Percentiles rank a stretch among this genome's conserved stretches.
These are phyloP conservation scores for Eretmocerus hayati DNA, from an alignment of 2,888 invertebrate genomes.

Conservation along the genomic window DNA sequence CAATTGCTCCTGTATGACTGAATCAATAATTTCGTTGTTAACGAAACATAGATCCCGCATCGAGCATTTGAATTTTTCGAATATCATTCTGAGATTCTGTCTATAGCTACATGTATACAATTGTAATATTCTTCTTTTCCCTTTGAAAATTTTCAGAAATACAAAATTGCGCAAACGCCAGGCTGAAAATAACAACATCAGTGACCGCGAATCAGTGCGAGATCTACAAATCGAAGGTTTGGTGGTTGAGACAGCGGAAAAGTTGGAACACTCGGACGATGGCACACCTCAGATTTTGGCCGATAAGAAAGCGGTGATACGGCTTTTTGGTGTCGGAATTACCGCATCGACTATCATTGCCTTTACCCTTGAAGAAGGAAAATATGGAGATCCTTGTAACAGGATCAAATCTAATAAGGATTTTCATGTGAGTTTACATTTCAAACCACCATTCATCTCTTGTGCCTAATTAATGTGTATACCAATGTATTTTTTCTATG, in stretches of 20 bases:
- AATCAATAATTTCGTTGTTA: too few relatives aligned
- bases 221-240: slow-evolving; percentile 15
- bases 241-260: slow-evolving; percentile 12
- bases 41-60: too few relatives aligned
- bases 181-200: background rate
- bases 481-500: too few relatives aligned
- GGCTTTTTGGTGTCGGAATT: slow-evolving; percentile 69
- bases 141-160: too few relatives aligned
- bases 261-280: slow-evolving; percentile 38
- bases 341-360: slow-evolving; percentile 60
- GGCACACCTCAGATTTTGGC: slow-evolving; percentile 66
- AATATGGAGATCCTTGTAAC: slow-evolving; percentile 57
- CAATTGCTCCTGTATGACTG: too few relatives aligned
- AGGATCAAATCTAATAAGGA: slow-evolving; percentile 51
- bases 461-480: too few relatives aligned
- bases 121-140: too few relatives aligned
- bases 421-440: slow-evolving; percentile 51
- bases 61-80: too few relatives aligned
- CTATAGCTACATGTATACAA: too few relatives aligned
- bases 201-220: too few relatives aligned
- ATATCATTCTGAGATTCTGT: too few relatives aligned
- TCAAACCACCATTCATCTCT: too few relatives aligned
- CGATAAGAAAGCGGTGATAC: slow-evolving; percentile 54
- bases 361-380: slow-evolving; percentile 58
- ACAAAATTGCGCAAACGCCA: background rate